Base-by-base conservation (phyloP, 2,797 vertebrate species). In the Sebastolobus altivelis region DNA sequence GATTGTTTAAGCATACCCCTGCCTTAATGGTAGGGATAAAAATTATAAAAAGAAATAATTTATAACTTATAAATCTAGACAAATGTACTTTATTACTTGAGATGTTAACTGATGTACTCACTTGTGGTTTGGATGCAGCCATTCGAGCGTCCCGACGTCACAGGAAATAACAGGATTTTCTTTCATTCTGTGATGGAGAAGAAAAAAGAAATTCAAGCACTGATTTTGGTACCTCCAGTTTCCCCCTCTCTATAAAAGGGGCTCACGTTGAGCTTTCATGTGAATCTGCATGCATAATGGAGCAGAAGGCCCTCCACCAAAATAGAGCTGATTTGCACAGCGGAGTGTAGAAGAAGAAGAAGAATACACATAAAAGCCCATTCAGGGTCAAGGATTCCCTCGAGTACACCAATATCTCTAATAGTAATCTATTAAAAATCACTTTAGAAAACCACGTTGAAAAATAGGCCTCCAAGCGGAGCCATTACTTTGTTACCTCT, bases 401-500 rank as follows among this genome's bases (percentile, higher is more conserved):
- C 0, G 72, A 66, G 91, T 27, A 63, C 69, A 80, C 79, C 72
- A 83, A 85, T 91, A 93, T 94, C 87, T 94, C 89, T 86, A 85
- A 92, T 86, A 88, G 84, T 85, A 84, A 94, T 93, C 92, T 92
- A 88, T 92, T 90, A 90, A 92, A 94, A 93, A 91, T 88, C 88
- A 87, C 88, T 77, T 81, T 80, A 77, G 69, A 75, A 72, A 67
- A 83, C 43, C 65, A 76, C 68, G 35, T 69, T 85, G 81, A 92
- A 89, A 87, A 93, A 90, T 83, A 75, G 84, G 79, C 75, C 87
- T 88, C 88, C 89, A 83, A 91, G 82, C 71, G 58, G 77, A 90
- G 87, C 87, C 83, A 85, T 94, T 93, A 89, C 92, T 95, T 90
- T 93, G 93, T 94, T 95, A 92, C 92, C 83, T 82, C 90, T 94